Percentiles rank a stretch among this genome's conserved stretches.
Conservation (phyloP, 2,797 vertebrate genomes). For the Octomys mimax region DNA sequence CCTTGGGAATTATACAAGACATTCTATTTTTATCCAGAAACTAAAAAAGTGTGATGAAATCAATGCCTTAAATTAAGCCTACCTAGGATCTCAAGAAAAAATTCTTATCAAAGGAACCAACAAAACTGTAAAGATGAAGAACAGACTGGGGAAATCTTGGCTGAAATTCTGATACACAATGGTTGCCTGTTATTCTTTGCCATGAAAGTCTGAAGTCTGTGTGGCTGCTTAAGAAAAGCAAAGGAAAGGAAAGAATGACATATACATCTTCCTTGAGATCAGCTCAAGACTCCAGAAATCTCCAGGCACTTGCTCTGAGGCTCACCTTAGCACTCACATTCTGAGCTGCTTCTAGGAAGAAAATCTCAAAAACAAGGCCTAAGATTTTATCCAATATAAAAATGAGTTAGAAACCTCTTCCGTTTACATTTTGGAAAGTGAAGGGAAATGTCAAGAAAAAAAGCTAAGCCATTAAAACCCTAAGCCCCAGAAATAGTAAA, state of each 20-base stretch:
- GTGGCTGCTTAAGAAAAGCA: conserved; percentile 9
- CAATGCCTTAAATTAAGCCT: conserved; percentile 82
- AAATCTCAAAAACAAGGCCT: conserved; percentile 59
- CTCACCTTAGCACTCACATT: conserved; percentile 54
- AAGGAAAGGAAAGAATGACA: not conserved
- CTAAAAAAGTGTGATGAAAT: conserved; percentile 73
- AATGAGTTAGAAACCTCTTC: conserved; percentile 57
- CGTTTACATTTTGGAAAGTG: conserved; percentile 67
- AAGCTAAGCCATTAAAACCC: not conserved
- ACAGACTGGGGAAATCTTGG: conserved; percentile 9
- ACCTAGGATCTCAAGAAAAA: conserved; percentile 73
- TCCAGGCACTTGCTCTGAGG: not conserved
- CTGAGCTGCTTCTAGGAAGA: conserved; percentile 39
- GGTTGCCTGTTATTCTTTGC: conserved; percentile 3
- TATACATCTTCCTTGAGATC: not conserved
- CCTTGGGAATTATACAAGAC: conserved; percentile 74
- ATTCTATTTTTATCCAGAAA: conserved; percentile 80
- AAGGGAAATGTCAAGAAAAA: not conserved
- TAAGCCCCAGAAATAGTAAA: not conserved
- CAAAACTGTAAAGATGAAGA: conserved; percentile 31
- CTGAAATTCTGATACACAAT: conserved; percentile 69
- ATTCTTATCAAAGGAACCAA: conserved; percentile 67
- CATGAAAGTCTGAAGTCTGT: conserved; percentile 7
- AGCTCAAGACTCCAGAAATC: conserved; percentile 26
- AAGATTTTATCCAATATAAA: conserved; percentile 57